A percentile compares a stretch with the other conserved stretches of the same genome.
These are phyloP conservation scores for Byasa hedistus DNA, from an alignment of 2,888 invertebrate genomes.

Conservation along the genomic window DNA sequence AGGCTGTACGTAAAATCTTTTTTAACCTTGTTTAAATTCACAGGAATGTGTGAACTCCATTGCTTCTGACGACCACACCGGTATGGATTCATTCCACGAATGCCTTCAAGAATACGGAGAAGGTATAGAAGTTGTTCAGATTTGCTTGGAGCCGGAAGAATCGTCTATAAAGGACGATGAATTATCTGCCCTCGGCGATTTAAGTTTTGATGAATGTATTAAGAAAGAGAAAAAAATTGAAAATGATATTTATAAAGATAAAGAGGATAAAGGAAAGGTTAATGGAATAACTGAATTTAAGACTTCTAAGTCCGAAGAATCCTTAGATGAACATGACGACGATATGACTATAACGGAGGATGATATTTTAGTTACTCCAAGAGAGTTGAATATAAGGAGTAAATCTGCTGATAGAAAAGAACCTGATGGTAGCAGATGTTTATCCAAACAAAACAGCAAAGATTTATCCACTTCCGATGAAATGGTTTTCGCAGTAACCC, in stretches of 20 bases:
- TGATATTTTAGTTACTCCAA: slow-evolving; percentile 60
- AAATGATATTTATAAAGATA: slow-evolving; percentile 43
- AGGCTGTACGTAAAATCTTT: no score
- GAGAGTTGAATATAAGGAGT: slow-evolving; percentile 63
- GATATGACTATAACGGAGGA: slow-evolving; percentile 77
- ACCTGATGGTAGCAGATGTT: slow-evolving; percentile 45
- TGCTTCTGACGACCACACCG: slow-evolving; percentile 82
- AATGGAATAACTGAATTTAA: slow-evolving; percentile 60
- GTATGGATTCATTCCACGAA: slow-evolving; percentile 83
- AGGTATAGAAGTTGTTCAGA: slow-evolving; percentile 81
- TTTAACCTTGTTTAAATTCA: slow-evolving; percentile 35
- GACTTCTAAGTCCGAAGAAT: slow-evolving; percentile 68
- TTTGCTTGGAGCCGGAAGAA: slow-evolving; percentile 81
- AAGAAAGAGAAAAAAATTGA: slow-evolving; percentile 43
- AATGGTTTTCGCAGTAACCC: slow-evolving; percentile 78
- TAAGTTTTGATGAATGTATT: slow-evolving; percentile 68
- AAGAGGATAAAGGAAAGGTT: slow-evolving; percentile 43
- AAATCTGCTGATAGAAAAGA: slow-evolving; percentile 55
- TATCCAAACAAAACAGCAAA: slow-evolving; percentile 74
- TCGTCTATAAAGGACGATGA: slow-evolving; percentile 77
- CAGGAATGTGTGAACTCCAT: slow-evolving; percentile 79
- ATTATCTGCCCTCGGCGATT: slow-evolving; percentile 66
- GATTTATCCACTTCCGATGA: slow-evolving; percentile 77
- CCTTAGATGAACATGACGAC: slow-evolving; percentile 69
- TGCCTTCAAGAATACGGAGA: slow-evolving; percentile 83